Evolutionary conservation across 2,797 vertebrate genomes (phyloP).

Genomic region (Glossophaga mutica): DNA sequence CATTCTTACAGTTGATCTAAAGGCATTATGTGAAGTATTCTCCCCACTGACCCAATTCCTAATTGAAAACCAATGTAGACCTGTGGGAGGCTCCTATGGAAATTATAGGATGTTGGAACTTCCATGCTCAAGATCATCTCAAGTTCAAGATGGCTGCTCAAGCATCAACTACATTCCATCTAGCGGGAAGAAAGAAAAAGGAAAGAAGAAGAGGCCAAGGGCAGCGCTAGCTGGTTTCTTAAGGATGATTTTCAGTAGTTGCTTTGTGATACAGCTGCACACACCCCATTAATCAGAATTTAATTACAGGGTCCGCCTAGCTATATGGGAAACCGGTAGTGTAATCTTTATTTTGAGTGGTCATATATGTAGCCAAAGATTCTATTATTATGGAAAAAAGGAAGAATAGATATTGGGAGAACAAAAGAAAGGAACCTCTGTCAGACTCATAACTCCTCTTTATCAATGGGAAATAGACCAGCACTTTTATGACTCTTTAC

Average conservation of each 20-base stretch:
- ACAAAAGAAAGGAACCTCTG: not conserved
- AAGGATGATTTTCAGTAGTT: not conserved
- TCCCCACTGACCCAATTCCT: not conserved
- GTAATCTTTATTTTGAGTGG: not conserved
- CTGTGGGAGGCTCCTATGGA: not conserved
- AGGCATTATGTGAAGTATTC: not conserved
- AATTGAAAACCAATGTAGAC: not conserved
- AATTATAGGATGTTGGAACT: not conserved
- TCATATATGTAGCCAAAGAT: not conserved
- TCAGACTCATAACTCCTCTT: not conserved
- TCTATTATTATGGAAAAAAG: not conserved
- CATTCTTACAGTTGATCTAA: not conserved
- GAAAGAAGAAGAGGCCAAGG: not conserved
- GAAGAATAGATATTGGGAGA: not conserved
- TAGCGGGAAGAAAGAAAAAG: not conserved
- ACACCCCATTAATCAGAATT: not conserved
- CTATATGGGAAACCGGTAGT: not conserved
- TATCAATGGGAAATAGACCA: not conserved
- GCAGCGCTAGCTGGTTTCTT: not conserved
- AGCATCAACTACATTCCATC: not conserved
- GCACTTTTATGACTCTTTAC: not conserved
- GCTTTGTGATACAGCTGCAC: not conserved
- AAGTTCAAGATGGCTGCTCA: not conserved
- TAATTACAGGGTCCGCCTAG: not conserved
- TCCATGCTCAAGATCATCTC: not conserved